Evolutionary conservation across 2,888 invertebrate species (phyloP), one percentile per base, ranked within the genome.

Genomic region (Nebria brevicollis): DNA sequence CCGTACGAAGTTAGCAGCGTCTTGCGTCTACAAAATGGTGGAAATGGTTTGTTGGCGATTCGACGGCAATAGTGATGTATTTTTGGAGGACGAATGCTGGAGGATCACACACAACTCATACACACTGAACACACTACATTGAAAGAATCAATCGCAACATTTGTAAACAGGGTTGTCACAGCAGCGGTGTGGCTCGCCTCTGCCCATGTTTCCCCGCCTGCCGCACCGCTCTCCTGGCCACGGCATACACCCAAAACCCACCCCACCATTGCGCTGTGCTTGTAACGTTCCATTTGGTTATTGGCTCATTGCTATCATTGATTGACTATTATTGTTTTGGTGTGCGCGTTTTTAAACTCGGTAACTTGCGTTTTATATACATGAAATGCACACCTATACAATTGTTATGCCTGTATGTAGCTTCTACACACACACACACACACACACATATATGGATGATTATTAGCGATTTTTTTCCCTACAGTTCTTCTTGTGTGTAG

Each of bases 261-360:
- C 68, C 68, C 68, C 68, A 68, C 68, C 68, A 68, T 68, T 41
- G 26, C 64, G 65, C 73, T 66, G 66, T 20, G 68, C 34, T 15
- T 73, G 73, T 87, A 88, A 84, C 87, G 88, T 88, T 87, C 88
- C 89, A 89, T 89, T 89, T 89, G 89, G 89, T 89, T 89, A 89
- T 89, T 89, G 89, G 89, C 89, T 89, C 89, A 89, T 89, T 89
- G 88, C 89, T 88, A 89, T 89, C 89, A 89, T 89, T 89, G 89
- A 89, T 89, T 89, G 89, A 89, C 89, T 89, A 89, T 89, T 89
- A 89, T 89, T 89, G 89, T 89, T 89, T 89, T 89, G 89, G 88
- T 89, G 89, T 89, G 89, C 89, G 89, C 89, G 89, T 89, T 89
- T 89, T 89, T 88, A 89, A 89, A 89, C 89, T 88, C 89, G 88